Percentiles rank a stretch among this genome's conserved stretches.
Evolutionary conservation across 2,888 invertebrate species (phyloP).

Genomic region (Campoplex nolae): DNA sequence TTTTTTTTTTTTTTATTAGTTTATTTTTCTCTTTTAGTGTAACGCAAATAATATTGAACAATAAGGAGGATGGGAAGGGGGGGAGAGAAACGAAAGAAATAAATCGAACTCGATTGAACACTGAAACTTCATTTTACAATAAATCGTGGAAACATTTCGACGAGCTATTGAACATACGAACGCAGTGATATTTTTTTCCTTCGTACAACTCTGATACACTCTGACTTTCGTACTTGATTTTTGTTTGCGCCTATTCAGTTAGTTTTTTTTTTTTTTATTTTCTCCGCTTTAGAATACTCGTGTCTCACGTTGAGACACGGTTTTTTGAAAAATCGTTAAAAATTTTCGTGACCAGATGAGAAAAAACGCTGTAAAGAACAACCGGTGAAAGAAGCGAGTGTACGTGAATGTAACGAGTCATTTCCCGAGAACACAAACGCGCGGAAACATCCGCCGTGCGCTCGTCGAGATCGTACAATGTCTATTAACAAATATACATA

Average conservation of each 20-base stretch:
- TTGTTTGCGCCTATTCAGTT: not conserved
- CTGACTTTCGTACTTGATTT: slow-evolving; percentile 13
- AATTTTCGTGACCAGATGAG: not conserved
- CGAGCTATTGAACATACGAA: slow-evolving; percentile 32
- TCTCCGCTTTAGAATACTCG: not conserved
- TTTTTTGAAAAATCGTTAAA: not conserved
- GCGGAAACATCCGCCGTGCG: slow-evolving; percentile 58
- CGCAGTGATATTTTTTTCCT: slow-evolving; percentile 9
- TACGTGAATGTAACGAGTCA: slow-evolving; percentile 56
- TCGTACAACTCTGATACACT: not conserved
- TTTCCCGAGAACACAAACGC: slow-evolving; percentile 31
- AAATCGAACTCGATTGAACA: slow-evolving; percentile 41
- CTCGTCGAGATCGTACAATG: slow-evolving; percentile 65
- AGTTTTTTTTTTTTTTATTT: not conserved
- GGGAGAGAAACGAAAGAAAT: slow-evolving; percentile 22
- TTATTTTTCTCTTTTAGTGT: slow-evolving; percentile 26
- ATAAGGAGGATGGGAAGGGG: not conserved
- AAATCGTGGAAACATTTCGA: slow-evolving; percentile 46
- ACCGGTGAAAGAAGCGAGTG: slow-evolving; percentile 20
- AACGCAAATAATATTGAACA: slow-evolving; percentile 48
- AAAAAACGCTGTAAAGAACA: slow-evolving; percentile 18
- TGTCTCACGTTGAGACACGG: not conserved
- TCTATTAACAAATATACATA: slow-evolving; percentile 81
- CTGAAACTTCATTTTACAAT: slow-evolving; percentile 48
- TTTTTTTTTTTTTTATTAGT: slow-evolving; percentile 1